These are phyloP conservation scores for Sitobion miscanthi DNA, from an alignment of 1,140 invertebrate species.

Conservation along the genomic window DNA sequence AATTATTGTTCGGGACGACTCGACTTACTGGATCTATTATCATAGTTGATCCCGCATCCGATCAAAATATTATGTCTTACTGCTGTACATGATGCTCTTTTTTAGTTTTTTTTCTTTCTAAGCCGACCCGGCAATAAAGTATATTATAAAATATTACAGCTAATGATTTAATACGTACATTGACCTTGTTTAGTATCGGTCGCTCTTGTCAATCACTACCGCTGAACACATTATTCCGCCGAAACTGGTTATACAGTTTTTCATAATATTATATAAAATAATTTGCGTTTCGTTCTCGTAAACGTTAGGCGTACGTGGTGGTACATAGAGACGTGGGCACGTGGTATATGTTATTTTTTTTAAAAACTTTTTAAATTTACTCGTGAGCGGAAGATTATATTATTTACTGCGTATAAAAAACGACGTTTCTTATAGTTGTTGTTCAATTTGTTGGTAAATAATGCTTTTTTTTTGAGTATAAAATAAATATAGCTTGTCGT, in stretches of 20 bases:
- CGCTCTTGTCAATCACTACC: neutral
- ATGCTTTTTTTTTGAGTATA: neutral
- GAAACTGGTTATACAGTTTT: neutral
- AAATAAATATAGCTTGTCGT: neutral
- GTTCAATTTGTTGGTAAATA: neutral
- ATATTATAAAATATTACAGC: neutral
- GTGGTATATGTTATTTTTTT: neutral
- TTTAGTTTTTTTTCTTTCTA: neutral
- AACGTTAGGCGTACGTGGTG: neutral
- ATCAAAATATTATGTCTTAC: neutral
- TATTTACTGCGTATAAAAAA: neutral
- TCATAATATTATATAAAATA: neutral
- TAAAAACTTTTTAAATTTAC: neutral
- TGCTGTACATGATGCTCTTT: neutral
- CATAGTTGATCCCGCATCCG: neutral
- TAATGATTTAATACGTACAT: neutral
- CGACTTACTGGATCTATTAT: neutral
- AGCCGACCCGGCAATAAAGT: neutral
- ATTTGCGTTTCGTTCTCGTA: neutral
- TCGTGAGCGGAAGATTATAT: neutral
- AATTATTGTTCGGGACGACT: neutral
- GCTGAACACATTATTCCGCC: neutral
- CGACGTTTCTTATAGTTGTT: neutral
- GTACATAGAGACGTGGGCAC: neutral
- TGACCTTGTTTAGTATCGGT: constrained; percentile 6